Evolutionary conservation across 1,140 invertebrate species (phyloP), one percentile per base, ranked within the genome.

Genomic region (Chironomus tepperi): DNA sequence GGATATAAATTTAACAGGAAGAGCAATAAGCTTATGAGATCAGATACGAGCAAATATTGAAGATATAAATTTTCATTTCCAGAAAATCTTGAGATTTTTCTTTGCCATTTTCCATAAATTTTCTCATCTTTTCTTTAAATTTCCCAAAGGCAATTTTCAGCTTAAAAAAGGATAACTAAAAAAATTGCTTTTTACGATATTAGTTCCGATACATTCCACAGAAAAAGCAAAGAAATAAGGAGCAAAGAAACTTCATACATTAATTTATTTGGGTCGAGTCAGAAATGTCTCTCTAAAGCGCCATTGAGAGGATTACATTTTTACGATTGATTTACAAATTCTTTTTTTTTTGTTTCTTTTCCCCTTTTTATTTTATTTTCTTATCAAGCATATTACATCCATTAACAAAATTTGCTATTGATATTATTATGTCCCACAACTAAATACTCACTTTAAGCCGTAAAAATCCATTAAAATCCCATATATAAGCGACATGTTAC

Each of bases 401-500:
- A 70, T 70, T 70, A 70, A 70, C 65, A 70, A 70, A 70, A 70
- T 18, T 70, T 70, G 16, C 65, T 18, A 16, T 70, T 70, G 65
- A 57, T 57, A 57, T 57, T 34, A 34, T 34, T 34, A 34, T 34
- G 24, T 34, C 47, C n/a, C 47, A n/a, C 47, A 12, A n/a, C 15
- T 57, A n/a, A 12, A 57, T 57, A 57, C 47, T 57, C 65, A 10
- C 18, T 18, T 70, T 70, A 70, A 70, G 65, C 65, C 65, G 19
- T 70, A 70, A 70, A 70, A 70, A 70, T 70, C 65, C 65, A 70
- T 70, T 70, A 70, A 70, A 70, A 70, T 70, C 65, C 65, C 18
- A 70, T 70, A 57, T 57, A 70, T 70, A 70, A 70, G 18, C 65
- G 65, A 70, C 65, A 70, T 70, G 16, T 19, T 70, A 70, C 65